Percentiles rank a stretch among this genome's conserved stretches.
phyloP scores from a whole-genome alignment of 2,113 vertebrate genomes.

The Delphinus delphis region DNA sequence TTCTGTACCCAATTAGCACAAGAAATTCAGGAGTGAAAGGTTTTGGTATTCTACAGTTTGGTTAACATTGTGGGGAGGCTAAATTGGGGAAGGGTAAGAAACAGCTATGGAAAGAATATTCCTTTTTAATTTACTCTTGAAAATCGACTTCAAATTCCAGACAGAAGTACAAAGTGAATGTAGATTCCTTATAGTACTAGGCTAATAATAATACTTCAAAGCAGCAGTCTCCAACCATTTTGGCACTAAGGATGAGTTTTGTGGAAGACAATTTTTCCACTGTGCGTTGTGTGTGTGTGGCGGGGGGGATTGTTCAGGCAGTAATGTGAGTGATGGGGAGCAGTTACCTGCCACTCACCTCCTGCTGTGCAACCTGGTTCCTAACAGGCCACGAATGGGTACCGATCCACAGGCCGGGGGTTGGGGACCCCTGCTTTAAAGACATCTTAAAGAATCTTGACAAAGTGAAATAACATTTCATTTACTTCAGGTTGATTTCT shows the following conservation, averaged over 20 bases:
- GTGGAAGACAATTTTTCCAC: too few species aligned
- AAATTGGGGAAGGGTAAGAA: neutral
- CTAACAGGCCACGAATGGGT: too few species aligned
- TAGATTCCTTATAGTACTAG: neutral
- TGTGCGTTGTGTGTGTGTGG: too few species aligned
- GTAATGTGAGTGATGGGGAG: too few species aligned
- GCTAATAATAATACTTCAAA: neutral
- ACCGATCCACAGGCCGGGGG: too few species aligned
- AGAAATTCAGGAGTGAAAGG: slow-evolving; percentile 18
- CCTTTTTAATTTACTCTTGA: slow-evolving; percentile 54
- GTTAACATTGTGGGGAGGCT: slow-evolving; percentile 39
- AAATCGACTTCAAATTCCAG: slow-evolving; percentile 56
- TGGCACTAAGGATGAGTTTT: too few species aligned
- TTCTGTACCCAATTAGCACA: neutral
- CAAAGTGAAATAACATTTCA: slow-evolving; percentile 39
- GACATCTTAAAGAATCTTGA: slow-evolving; percentile 17
- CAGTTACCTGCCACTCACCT: too few species aligned
- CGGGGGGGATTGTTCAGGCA: too few species aligned
- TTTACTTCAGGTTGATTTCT: slow-evolving; percentile 49
- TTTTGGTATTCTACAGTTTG: slow-evolving; percentile 39
- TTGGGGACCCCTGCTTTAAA: neutral
- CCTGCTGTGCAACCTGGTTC: too few species aligned
- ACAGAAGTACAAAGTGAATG: slow-evolving; percentile 46
- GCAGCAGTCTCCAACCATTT: too few species aligned
- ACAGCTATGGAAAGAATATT: slow-evolving; percentile 45